Conservation (phyloP, 2,797 vertebrate genomes). For the Rhadinocentrus ornatus region DNA sequence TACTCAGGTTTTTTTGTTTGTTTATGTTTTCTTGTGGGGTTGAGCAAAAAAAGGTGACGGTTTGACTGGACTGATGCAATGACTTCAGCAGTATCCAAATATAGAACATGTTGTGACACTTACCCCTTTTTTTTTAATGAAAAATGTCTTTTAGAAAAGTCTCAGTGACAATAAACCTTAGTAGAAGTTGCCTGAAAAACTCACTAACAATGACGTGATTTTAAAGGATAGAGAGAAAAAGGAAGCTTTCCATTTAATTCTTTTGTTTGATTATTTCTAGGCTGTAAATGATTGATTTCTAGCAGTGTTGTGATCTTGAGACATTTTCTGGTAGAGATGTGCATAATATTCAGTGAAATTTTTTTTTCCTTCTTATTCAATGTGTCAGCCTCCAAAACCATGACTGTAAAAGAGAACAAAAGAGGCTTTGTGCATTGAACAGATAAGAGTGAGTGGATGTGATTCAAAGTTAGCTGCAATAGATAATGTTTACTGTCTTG, state of each 20-base stretch:
- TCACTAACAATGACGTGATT: slow-evolving; percentile 28
- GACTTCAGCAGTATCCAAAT: too few species aligned
- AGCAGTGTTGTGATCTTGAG: slow-evolving; percentile 34
- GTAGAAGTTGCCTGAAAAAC: slow-evolving; percentile 38
- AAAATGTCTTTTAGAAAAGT: slow-evolving; percentile 37
- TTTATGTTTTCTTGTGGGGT: too few species aligned
- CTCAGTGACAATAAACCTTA: slow-evolving; percentile 52
- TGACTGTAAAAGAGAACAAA: slow-evolving; percentile 6
- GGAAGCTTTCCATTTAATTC: slow-evolving; percentile 3
- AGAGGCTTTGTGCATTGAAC: neutral
- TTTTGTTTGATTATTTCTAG: slow-evolving; percentile 45
- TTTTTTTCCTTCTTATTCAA: slow-evolving; percentile 3
- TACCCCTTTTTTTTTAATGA: neutral
- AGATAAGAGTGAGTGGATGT: neutral
- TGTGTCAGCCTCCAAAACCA: neutral
- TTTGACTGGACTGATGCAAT: too few species aligned
- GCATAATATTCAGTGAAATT: slow-evolving; percentile 11
- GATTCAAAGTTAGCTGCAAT: slow-evolving; percentile 9
- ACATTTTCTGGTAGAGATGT: slow-evolving; percentile 26
- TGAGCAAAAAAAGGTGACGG: neutral
- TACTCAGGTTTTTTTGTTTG: too few species aligned
- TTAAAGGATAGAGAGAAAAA: slow-evolving; percentile 21
- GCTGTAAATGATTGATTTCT: slow-evolving; percentile 41
- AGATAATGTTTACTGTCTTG: slow-evolving; percentile 4
- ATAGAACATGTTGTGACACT: neutral